Conservation (phyloP, 2,797 vertebrate genomes). For the Knipowitschia caucasica region DNA sequence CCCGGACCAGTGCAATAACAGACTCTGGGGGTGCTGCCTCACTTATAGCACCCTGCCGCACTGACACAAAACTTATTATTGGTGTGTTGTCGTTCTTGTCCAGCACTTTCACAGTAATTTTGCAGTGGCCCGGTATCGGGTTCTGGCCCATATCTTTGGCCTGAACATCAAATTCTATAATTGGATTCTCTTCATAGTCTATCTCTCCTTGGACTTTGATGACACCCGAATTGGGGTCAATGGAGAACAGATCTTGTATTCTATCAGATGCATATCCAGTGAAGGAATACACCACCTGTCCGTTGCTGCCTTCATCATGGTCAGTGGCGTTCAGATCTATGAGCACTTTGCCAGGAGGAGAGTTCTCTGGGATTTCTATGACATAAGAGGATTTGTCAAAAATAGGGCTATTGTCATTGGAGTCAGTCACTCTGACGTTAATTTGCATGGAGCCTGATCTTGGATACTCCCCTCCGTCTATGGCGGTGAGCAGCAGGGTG, state of each 20-base stretch:
- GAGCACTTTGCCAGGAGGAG: conserved; percentile 85
- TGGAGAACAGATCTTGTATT: conserved; percentile 93
- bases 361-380: conserved; percentile 91
- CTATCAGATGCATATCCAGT: conserved; percentile 92
- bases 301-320: conserved; percentile 92
- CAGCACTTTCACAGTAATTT: conserved; percentile 92
- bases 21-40: conserved; percentile 96
- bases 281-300: conserved; percentile 94
- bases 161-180: conserved; percentile 97
- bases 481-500: conserved; percentile 91
- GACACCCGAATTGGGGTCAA: conserved; percentile 91
- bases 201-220: conserved; percentile 94
- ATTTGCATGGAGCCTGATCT: conserved; percentile 95
- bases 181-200: conserved; percentile 93
- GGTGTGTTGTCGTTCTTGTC: conserved; percentile 98
- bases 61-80: conserved; percentile 92
- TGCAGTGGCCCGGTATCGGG: conserved; percentile 96
- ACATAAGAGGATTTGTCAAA: conserved; percentile 95
- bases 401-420: conserved; percentile 96
- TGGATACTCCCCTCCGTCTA: conserved; percentile 94
- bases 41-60: conserved; percentile 95
- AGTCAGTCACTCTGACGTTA: conserved; percentile 95
- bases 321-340: conserved; percentile 97
- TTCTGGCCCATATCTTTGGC: conserved; percentile 95
- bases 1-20: conserved; percentile 93